Base-by-base conservation (phyloP, 2,113 vertebrate genomes). In the Pituophis catenifer region DNA sequence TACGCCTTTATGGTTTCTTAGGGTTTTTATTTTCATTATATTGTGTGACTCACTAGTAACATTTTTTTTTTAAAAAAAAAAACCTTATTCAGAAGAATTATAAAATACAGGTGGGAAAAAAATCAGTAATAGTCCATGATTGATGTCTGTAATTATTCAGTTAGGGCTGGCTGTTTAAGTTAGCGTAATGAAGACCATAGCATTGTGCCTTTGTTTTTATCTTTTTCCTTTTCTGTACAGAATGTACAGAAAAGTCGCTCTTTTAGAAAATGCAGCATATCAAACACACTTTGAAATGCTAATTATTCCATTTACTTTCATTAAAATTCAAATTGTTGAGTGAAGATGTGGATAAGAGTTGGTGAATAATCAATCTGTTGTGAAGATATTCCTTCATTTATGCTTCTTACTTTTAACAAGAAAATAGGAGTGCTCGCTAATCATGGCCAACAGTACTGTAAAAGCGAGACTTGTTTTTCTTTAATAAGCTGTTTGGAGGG, bases 271-370 rank as follows among this genome's bases (percentile, higher is more conserved):
- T 95, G 97, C 95, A 96, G 94, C 97, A 95, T 98, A 98, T 98
- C 97, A 98, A 97, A 98, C 97, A 97, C 93, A 97, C 97, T 98
- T 98, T 98, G 98, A 98, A 98, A 98, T 98, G 98, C 96, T 98
- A 98, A 98, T 98, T 98, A 98, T 98, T 98, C 96, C 96, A 98
- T 98, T 98, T 98, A 95, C 97, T 98, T 98, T 98, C 97, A 98
- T 98, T 98, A 98, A 98, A 98, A 98, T 98, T 98, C 97, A 98
- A 98, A 98, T 98, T 98, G 96, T 96, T 96, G 95, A 97, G 97
- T 98, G 98, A 98, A 98, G 98, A 98, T 98, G 97, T 91, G 94
- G 96, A 97, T 98, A 98, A 98, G 98, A 97, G 97, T 98, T 94
- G 92, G 95, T 1, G 59, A 97, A 98, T 98, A 98, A 98, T 98